Evolutionary conservation across 2,797 vertebrate genomes (phyloP), one percentile per base, ranked within the genome.

Genomic region (Pipistrellus pipistrellus): DNA sequence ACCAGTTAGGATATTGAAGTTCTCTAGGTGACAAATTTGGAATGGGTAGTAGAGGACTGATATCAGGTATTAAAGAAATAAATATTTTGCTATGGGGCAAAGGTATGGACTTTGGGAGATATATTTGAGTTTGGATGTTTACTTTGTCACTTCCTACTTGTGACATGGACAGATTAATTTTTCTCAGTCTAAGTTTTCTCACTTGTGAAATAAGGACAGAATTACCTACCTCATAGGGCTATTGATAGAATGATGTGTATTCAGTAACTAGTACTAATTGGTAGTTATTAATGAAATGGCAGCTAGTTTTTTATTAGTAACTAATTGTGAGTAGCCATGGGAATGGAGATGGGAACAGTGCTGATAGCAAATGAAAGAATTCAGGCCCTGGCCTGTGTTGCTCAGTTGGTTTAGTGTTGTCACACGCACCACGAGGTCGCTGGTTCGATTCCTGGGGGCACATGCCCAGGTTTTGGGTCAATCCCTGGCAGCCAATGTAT

Each of bases 181-280:
- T 89, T 66, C 30, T 77, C 78, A 57, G 38, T 38, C 4, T 87
- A n/a, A 66, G n/a, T 77, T 96, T 97, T 90, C 41, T 88, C 48
- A 90, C 75, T 93, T 91, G 44, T 91, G 72, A 55, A 93, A 71
- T 38, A 76, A 77, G 84, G 35, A 73, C 46, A 77, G 32, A 87
- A 72, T 72, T 64, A 41, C 8, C 11, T 59, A 53, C 32, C 41
- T 91, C 48, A 41, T 41, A 62, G 32, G 2, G 7, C 89, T 90
- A 38, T 55, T 91, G 92, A 46, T 53, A 80, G 77, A 86, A 90
- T 73, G 35, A 92, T 81, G 35, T 91, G 8, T 69, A 13, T 82
- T 53, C 75, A 91, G 14, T 94, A 68, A 90, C n/a, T 69, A 38
- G 35, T 88, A 82, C 30, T 27, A 13, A 4, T 30, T 73, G 48